Conservation (phyloP, 2,113 vertebrate species). For the Pteropus alecto region DNA sequence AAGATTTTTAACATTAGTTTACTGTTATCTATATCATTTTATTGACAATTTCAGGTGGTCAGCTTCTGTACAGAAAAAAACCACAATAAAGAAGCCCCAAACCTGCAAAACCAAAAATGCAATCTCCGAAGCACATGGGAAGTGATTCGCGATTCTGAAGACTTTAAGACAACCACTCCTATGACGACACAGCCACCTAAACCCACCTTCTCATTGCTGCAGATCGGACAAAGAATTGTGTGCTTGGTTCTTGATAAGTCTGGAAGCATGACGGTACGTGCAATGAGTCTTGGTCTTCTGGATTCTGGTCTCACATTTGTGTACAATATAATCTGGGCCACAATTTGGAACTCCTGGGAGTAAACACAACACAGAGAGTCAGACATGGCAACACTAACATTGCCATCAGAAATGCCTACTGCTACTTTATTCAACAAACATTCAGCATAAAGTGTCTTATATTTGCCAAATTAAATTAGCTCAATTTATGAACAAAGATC, state of each 20-base stretch:
- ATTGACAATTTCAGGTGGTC: slow-evolving; percentile 72
- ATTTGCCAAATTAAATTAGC: slow-evolving; percentile 1
- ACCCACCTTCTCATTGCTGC: slow-evolving; percentile 75
- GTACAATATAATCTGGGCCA: not conserved
- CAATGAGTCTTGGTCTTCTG: not conserved
- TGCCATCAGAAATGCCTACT: not conserved
- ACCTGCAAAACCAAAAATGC: slow-evolving; percentile 80
- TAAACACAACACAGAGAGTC: not conserved
- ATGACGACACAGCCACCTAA: slow-evolving; percentile 45
- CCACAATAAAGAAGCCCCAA: slow-evolving; percentile 81
- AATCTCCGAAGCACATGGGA: slow-evolving; percentile 79
- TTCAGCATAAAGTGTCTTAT: not conserved
- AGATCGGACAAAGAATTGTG: slow-evolving; percentile 73
- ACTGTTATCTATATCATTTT: not conserved
- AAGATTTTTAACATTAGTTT: not conserved
- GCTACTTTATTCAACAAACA: not conserved
- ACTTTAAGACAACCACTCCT: slow-evolving; percentile 72
- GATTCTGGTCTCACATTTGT: not conserved
- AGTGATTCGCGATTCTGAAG: slow-evolving; percentile 78
- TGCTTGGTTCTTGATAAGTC: slow-evolving; percentile 84
- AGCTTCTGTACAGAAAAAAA: slow-evolving; percentile 79
- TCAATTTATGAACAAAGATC: not conserved
- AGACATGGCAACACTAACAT: not conserved
- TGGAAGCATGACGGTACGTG: slow-evolving; percentile 78
- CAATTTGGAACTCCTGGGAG: not conserved